Evolutionary conservation across 2,888 invertebrate genomes (phyloP).

Genomic region (Drosophila rubida): DNA sequence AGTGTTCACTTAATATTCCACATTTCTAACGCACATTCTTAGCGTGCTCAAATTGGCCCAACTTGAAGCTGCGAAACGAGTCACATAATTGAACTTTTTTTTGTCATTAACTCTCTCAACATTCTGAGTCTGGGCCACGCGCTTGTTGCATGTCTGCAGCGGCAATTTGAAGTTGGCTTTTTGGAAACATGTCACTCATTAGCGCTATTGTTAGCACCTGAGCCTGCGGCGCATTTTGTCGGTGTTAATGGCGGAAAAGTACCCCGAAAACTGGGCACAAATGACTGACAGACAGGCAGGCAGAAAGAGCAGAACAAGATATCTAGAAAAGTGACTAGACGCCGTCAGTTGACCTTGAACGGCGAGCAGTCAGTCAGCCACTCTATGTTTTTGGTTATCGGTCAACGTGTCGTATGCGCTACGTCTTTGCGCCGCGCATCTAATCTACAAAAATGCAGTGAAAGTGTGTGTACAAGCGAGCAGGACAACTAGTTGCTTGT

Average conservation of each 20-base stretch:
- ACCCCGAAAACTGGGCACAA: slow-evolving; percentile 27
- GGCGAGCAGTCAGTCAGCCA: not conserved
- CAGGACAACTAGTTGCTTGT: not conserved
- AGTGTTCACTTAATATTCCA: no score
- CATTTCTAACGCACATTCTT: no score
- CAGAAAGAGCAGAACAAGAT: not conserved
- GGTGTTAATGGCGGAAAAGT: slow-evolving; percentile 62
- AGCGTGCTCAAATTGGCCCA: not conserved
- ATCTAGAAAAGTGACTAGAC: slow-evolving; percentile 15
- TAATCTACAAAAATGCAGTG: slow-evolving; percentile 6
- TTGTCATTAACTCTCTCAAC: slow-evolving; percentile 16
- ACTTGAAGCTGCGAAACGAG: slow-evolving; percentile 5
- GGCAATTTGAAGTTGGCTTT: slow-evolving; percentile 35
- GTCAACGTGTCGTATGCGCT: slow-evolving; percentile 57
- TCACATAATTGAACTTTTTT: slow-evolving; percentile 16
- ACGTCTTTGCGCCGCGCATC: not conserved
- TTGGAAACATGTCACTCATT: slow-evolving; percentile 71
- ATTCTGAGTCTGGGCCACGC: slow-evolving; percentile 53
- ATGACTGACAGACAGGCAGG: not conserved
- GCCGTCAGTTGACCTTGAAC: slow-evolving; percentile 51
- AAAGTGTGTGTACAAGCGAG: slow-evolving; percentile 14
- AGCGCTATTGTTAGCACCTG: slow-evolving; percentile 71
- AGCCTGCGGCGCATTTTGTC: slow-evolving; percentile 14
- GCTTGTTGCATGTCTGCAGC: slow-evolving; percentile 63
- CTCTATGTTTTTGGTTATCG: slow-evolving; percentile 52